Evolutionary conservation across 2,113 vertebrate species (phyloP), one percentile per base, ranked within the genome.

Genomic region (Pollimyrus isidori): DNA sequence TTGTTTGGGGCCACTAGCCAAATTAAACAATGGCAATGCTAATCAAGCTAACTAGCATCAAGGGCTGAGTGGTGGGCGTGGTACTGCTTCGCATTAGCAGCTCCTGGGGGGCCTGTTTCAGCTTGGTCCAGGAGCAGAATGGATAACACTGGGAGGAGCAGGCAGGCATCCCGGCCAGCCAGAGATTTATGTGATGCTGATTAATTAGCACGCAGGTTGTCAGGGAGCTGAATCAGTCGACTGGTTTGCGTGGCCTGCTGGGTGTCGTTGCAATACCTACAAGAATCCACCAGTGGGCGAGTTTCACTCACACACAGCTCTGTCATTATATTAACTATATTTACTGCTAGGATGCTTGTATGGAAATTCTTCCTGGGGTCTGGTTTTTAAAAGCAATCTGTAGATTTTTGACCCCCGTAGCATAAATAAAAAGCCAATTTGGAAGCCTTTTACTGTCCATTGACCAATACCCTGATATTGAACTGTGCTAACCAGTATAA

Each of bases 231-330:
- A 42, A 42, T 42, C 35, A 42, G 73, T 69, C 62, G 13, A 42
- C 17, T 19, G 73, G 0, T 39, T 19, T n/a, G 46, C 13, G 23
- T 21, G 26, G 17, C 56, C 56, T 62, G 56, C 56, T 62, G 48
- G n/a, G 7, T 45, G 87, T 62, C 35, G 2, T 87, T 56, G 52
- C n/a, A 46, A 11, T 21, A 35, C 39, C 30, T 87, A 39, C 10
- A 1, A n/a, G n/a, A 6, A 23, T 45, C 76, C 88, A 89, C 88
- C 53, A 89, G 88, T 52, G 80, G 88, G 88, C 76, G 11, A 46
- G 21, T 62, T 23, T 15, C 11, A 10, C 80, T 48, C 1, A n/a
- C 30, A 3, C 21, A 62, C 45, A 49, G 46, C 49, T 19, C 82
- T 17, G 19, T 23, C 17, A 4, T 48, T 86, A 17, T 26, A 50